Evolutionary conservation across 1,140 invertebrate genomes (phyloP), one percentile per base, ranked within the genome.

Genomic region (Scylla paramamosain): DNA sequence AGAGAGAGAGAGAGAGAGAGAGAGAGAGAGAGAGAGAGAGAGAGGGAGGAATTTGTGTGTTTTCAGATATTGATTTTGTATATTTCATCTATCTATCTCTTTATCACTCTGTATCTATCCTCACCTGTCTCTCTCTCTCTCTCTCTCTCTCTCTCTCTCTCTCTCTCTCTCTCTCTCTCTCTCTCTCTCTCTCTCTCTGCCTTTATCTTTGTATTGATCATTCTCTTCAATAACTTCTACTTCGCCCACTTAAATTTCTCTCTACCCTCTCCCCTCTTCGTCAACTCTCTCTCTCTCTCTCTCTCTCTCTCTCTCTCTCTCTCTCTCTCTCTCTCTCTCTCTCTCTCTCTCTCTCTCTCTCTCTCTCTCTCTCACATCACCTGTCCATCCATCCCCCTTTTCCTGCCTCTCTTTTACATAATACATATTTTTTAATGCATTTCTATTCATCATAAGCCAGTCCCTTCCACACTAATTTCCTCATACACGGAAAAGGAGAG

Each of bases 301-400:
- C 52, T 59, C 52, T 59, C 52, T 59, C 52, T 59, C 52, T 59
- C 52, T 59, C 52, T 59, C 52, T 59, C 52, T 59, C 67, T 77
- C n/a, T 77, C n/a, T 77, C 20, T 77, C n/a, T 77, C n/a, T 59
- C 52, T 88, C 86, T 59, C 45, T 46, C n/a, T 88, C 31, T 87
- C 59, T 67, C 59, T 67, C 59, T 67, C 59, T 67, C 59, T 67
- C 59, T 67, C 59, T 67, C 59, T 67, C 59, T 67, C 59, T 67
- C 59, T 67, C 59, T 67, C 59, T 67, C 59, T 87, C 31, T 87
- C 86, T 87, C 86, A 8, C 86, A 29, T 28, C 29, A 25, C 29
- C 86, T 88, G n/a, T 88, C 29, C 29, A 1, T 88, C 86, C 29
- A 25, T 88, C 86, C 32, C 86, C 29, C 67, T 77, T 20, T 77